Base-by-base conservation (phyloP, 1,140 invertebrate species). In the Papilio polyxenes region DNA sequence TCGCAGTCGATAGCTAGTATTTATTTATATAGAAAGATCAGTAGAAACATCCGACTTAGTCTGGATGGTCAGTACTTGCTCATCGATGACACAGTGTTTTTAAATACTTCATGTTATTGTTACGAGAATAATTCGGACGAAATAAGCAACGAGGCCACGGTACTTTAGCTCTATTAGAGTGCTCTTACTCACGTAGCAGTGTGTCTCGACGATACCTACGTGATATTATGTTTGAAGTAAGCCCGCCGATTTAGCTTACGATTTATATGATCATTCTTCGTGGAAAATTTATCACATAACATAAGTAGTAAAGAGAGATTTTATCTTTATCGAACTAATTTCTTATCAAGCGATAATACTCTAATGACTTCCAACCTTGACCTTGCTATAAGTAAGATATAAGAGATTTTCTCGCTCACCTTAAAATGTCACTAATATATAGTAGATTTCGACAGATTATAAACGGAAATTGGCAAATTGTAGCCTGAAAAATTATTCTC, bases 71-170 rank as follows among this genome's bases (percentile, higher is more conserved):
- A 62, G 59, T 78, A 40, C 40, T 37, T 62, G 56, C 6, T n/a
- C 48, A 37, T 11, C 13, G 53, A 75, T 65, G 40, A 80, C 78
- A 79, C 53, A 48, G 1, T 59, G 76, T 79, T 72, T 62, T 59
- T 44, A 79, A 79, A 62, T 62, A 62, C 48, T 0, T 44, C 44
- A 62, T 62, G 76, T 79, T 79, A 40, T 59, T 79, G 76, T 79
- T 79, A 62, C 76, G 53, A 79, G 76, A 79, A 79, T 79, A 79
- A 62, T 79, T 59, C 31, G 37, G 37, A 37, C 23, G 23, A 59
- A 56, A 37, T 17, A 7, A 40, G 53, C 51, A 62, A 40, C 53
- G 76, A 79, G 76, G 56, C 37, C 53, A 44, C 49, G 75, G n/a
- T 17, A 77, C 51, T 8, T 56, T 37, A 13, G 53, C 53, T 79